Evolutionary conservation across 1,140 invertebrate genomes (phyloP), one percentile per base, ranked within the genome.

Genomic region (Bombyx mandarina): DNA sequence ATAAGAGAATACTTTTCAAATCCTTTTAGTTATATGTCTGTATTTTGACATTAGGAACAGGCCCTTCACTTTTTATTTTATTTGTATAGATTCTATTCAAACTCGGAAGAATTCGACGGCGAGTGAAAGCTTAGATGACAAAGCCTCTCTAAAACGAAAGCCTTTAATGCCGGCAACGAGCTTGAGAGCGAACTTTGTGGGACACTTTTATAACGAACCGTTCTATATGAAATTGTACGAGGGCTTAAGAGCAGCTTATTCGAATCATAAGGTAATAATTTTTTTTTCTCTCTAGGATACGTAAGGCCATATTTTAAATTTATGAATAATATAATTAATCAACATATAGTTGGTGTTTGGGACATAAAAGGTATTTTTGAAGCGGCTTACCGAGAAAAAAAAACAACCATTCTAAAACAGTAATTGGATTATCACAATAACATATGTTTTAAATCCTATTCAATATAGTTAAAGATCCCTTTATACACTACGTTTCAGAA

Each of bases 141-240:
- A 87, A 61, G 64, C 63, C 1, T 60, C 72, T 4, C 61, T 71
- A 57, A 83, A 70, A 65, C 88, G 85, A 73, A 88, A 82, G 58
- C 65, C 63, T 12, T 64, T 66, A 0, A 9, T 58, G 1, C 71
- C 77, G 0, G 68, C 71, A 0, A 71, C 70, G 0, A 80, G 69
- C 52, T 48, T 85, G 6, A 87, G 82, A 69, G 64, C 81, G 42
- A 88, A 81, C 62, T 76, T 88, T 5, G 84, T 91, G 26, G 93
- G 93, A 9, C 82, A 90, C 54, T 96, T 95, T 78, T 86, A 88
- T 45, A 90, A 90, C 53, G 88, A 91, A 12, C 91, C 93, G 1
- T 93, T 95, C 77, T 96, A 96, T 77, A 89, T 94, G 82, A 94
- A 93, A 73, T 83, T 96, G 18, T 93, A 94, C 75, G 93, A 94